phyloP scores from a whole-genome alignment of 1,140 invertebrate genomes.

The Drosophila ananassae region DNA sequence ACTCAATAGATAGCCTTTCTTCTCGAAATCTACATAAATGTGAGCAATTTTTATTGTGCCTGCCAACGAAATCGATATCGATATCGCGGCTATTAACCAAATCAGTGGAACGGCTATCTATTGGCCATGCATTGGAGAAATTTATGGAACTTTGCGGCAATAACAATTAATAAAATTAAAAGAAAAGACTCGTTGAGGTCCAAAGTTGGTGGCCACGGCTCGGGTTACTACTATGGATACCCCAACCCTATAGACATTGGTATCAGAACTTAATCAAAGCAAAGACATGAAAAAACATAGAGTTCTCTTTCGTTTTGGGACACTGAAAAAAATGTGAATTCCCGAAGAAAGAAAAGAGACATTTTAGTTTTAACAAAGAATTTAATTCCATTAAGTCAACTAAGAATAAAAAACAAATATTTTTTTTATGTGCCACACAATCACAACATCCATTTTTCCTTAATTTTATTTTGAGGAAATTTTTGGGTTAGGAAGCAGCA shows the following conservation, averaged over 20 bases:
- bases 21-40: constrained; percentile 57
- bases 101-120: constrained; percentile 73
- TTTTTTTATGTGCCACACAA: neutral
- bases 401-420: too few relatives aligned
- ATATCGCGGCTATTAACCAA: constrained; percentile 77
- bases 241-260: neutral
- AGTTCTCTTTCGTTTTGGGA: constrained; percentile 20
- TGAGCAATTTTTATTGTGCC: constrained; percentile 74
- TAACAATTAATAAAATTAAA: constrained; percentile 80
- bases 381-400: too few relatives aligned
- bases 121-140: constrained; percentile 39
- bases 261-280: constrained; percentile 74
- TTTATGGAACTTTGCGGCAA: constrained; percentile 74
- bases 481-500: constrained; percentile 17
- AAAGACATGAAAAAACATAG: constrained; percentile 52
- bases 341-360: neutral
- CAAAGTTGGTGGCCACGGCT: constrained; percentile 58
- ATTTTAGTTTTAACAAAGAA: too few relatives aligned
- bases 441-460: neutral
- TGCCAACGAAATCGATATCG: constrained; percentile 74
- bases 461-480: neutral
- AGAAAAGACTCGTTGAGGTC: constrained; percentile 26
- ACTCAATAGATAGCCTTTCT: constrained; percentile 42
- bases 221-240: constrained; percentile 54
- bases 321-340: neutral